Base-by-base conservation (phyloP, 92 coral and sea anemone species). In the Bergia puertoricense region DNA sequence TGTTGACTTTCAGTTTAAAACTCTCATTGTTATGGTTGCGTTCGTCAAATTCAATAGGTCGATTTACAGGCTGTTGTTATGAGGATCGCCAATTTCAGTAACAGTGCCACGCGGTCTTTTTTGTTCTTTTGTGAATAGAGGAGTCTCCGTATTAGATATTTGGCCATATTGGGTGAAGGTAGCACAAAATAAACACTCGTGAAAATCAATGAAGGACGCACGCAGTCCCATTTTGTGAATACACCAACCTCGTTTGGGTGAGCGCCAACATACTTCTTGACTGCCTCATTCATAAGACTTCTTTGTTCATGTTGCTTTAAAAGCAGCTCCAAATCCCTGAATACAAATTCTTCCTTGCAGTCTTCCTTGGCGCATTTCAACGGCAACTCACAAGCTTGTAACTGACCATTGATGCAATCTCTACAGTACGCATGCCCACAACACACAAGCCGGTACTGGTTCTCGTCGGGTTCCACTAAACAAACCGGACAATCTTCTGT, bases 391-490 rank as follows among this genome's bases (percentile, higher is more conserved):
- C 87, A 90, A 11, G 95, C 91, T 15, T 92, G 93, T 36, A 94
- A 56, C 57, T 91, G 97, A 23, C 88, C 86, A 6, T 38, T 81
- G 79, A 92, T 86, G 46, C 99, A 96, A 36, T 54, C 83, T 86
- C 45, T 82, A 80, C 98, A 94, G 90, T 91, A 95, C 68, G 86
- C 94, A 89, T 96, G 99, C 3, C 98, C 98, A 92, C 99, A 96
- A 39, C 91, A 89, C 5, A 93, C 93, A 59, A 96, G 94, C 81
- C 95, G 89, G 85, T 95, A 92, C 10, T 91, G 68, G 2, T 89
- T 89, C 0, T 46, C 92, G 16, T 89, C 96, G 39, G 94, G 86
- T 40, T 90, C 92, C 85, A 93, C 88, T 6, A 92, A 71, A 88
- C 99, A 96, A 85, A 92, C 93, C 11, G 97, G 95, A 80, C 99